Evolutionary conservation across 2,797 vertebrate species (phyloP), one percentile per base, ranked within the genome.

Genomic region (Martes flavigula): DNA sequence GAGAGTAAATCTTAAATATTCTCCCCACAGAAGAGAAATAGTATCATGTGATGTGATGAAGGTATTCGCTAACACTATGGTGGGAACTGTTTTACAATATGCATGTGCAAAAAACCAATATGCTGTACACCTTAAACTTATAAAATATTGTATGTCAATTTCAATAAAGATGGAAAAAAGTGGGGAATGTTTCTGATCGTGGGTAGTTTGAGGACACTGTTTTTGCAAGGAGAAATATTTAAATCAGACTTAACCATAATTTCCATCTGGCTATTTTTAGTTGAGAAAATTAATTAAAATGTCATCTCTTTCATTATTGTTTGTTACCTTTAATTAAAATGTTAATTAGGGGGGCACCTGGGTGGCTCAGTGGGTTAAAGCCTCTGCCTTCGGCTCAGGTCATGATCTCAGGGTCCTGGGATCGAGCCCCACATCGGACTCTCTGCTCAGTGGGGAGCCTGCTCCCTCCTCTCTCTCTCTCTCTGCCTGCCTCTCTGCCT

Each of bases 261-360:
- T 98, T 98, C 73, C 84, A 98, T 97, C n/a, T 51, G 81, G 72
- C 97, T 98, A 75, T 95, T 85, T 98, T 96, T 82, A 94, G 96
- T 93, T 97, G 89, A 97, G 92, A 92, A 98, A 98, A 98, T 98
- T 97, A 98, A 98, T 98, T 98, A 96, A 98, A 98, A 98, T 98
- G 95, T 98, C 98, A 98, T 97, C 92, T 98, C 95, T 96, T 98
- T 98, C 98, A 98, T 99, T 97, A 97, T 75, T 98, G 90, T 98
- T 98, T 98, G 95, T 98, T 98, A 97, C 94, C 95, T 95, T 97
- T 98, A 98, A 98, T 98, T 98, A 98, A 98, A 98, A 97, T 97
- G 91, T 91, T 98, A 98, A 98, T 98, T 97, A 97, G 95, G 96
- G 40, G 40, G 40, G 40, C 40, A 40, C 40, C 40, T 40, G 40